Evolutionary conservation across 2,888 invertebrate species (phyloP).

Genomic region (Laothoe populi): DNA sequence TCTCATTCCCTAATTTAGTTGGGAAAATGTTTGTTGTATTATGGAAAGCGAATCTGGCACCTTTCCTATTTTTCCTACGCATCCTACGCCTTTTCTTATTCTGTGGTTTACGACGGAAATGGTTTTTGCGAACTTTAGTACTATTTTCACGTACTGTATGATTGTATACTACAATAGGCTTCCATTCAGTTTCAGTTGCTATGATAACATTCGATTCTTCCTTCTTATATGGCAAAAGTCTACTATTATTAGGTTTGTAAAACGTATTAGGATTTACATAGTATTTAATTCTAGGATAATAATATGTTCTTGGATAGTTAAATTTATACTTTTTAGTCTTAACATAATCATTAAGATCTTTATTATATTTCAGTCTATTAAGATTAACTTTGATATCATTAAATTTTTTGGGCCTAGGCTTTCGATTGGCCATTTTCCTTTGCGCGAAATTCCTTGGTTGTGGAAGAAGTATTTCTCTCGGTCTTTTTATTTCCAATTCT

Average conservation of each 20-base stretch:
- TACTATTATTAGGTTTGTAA: slow-evolving; percentile 62
- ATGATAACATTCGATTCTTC: slow-evolving; percentile 42
- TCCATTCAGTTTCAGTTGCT: slow-evolving; percentile 64
- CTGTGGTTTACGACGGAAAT: slow-evolving; percentile 46
- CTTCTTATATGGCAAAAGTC: slow-evolving; percentile 59
- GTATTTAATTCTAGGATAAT: slow-evolving; percentile 75
- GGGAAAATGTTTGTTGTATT: background rate
- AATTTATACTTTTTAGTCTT: slow-evolving; percentile 79
- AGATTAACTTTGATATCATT: slow-evolving; percentile 70
- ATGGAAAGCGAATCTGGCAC: background rate
- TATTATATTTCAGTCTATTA: slow-evolving; percentile 72
- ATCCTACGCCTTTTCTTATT: slow-evolving; percentile 53
- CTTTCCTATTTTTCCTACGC: slow-evolving; percentile 48
- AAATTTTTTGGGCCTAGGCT: slow-evolving; percentile 72
- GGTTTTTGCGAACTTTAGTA: slow-evolving; percentile 39
- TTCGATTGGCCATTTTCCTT: slow-evolving; percentile 68
- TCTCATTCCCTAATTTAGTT: background rate
- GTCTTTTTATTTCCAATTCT: slow-evolving; percentile 59
- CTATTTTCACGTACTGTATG: slow-evolving; percentile 41
- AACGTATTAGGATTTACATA: slow-evolving; percentile 68
- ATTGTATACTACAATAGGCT: slow-evolving; percentile 63
- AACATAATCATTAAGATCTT: slow-evolving; percentile 74
- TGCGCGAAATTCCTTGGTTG: slow-evolving; percentile 77
- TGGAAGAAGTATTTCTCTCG: slow-evolving; percentile 69
- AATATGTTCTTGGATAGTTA: slow-evolving; percentile 74